phyloP scores from a whole-genome alignment of 2,113 vertebrate genomes.

The Egretta garzetta region DNA sequence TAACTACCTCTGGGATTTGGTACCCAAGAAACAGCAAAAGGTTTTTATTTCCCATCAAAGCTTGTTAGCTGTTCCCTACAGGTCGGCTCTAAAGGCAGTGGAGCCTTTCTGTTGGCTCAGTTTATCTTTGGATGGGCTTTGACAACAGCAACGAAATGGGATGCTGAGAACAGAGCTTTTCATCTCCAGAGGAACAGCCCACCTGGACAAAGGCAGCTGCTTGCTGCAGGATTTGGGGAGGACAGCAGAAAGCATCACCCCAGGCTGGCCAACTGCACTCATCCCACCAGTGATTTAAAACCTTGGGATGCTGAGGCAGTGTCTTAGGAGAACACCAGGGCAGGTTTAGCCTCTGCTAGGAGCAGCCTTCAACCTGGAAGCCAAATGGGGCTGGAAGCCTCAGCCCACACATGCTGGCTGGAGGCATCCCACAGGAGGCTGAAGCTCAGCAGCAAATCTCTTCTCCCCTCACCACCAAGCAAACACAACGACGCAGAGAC shows the following conservation, averaged over 20 bases:
- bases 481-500: rapidly evolving
- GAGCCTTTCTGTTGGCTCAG: rapidly evolving
- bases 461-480: no score
- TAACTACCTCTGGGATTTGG: background rate
- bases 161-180: background rate
- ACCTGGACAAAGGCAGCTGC: background rate
- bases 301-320: background rate
- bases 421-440: no score
- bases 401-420: rapidly evolving
- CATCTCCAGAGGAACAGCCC: background rate
- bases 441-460: background rate
- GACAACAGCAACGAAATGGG: background rate
- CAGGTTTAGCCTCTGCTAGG: background rate
- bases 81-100: background rate
- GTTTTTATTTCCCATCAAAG: background rate
- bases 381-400: background rate
- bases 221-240: background rate
- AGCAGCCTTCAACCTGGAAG: background rate
- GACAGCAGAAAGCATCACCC: background rate
- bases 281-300: rapidly evolving
- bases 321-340: background rate
- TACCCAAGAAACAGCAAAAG: background rate
- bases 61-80: background rate
- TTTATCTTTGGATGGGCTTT: background rate
- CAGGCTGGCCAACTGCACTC: no score